phyloP scores from a whole-genome alignment of 2,888 invertebrate species.

The Drosophila anomelani region DNA sequence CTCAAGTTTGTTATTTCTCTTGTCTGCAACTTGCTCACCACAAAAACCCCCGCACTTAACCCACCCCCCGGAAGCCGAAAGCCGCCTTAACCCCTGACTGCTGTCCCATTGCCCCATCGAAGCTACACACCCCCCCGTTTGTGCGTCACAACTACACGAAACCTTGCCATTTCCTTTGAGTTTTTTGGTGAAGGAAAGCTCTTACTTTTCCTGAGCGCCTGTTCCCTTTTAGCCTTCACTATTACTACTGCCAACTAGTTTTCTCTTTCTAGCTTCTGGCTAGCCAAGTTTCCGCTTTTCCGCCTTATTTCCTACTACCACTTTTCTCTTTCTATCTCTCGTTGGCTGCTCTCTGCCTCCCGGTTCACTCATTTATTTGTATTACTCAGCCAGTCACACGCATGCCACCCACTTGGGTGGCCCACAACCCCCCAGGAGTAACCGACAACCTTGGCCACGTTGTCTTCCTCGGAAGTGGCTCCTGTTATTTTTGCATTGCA shows the following conservation, averaged over 20 bases:
- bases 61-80: not conserved
- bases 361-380: slow-evolving; percentile 71
- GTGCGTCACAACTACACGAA: slow-evolving; percentile 46
- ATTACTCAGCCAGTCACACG: slow-evolving; percentile 72
- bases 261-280: slow-evolving; percentile 31
- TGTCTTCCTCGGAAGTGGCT: slow-evolving; percentile 29
- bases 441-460: slow-evolving; percentile 26
- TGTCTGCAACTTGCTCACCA: slow-evolving; percentile 76
- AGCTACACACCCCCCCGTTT: slow-evolving; percentile 1
- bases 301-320: not conserved
- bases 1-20: slow-evolving; percentile 79
- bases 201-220: slow-evolving; percentile 53
- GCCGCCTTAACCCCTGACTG: not conserved
- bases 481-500: not conserved
- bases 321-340: slow-evolving; percentile 6
- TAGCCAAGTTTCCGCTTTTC: slow-evolving; percentile 4
- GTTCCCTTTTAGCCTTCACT: slow-evolving; percentile 65
- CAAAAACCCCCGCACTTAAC: slow-evolving; percentile 41
- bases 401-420: slow-evolving; percentile 40
- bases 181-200: slow-evolving; percentile 31
- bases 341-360: slow-evolving; percentile 28
- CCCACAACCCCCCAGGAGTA: not conserved
- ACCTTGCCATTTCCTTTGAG: slow-evolving; percentile 45
- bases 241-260: slow-evolving; percentile 62
- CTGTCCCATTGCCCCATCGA: not conserved